Percentiles rank a stretch among this genome's conserved stretches.
Conservation (phyloP, 2,113 vertebrate species). For the rat (Rattus norvegicus) region DNA sequence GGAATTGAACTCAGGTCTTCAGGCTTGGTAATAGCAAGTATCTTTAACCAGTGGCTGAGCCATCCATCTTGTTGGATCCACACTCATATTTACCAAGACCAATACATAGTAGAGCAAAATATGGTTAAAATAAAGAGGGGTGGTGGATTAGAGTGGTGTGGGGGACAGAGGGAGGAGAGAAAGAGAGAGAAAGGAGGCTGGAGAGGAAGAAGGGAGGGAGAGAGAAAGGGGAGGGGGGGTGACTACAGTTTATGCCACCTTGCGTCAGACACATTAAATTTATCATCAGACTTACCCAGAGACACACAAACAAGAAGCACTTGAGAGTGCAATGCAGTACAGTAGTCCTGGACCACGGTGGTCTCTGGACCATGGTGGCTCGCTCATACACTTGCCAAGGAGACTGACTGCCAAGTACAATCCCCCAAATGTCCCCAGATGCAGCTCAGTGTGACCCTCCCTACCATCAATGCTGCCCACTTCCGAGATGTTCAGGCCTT, state of each 20-base stretch:
- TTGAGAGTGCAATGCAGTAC: not conserved
- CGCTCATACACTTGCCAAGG: not conserved
- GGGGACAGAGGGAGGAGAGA: not conserved
- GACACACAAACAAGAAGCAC: not conserved
- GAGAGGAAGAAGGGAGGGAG: not conserved
- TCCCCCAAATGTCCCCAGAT: not conserved
- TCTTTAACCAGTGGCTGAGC: not conserved
- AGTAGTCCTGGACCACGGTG: too few species aligned
- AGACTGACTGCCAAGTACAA: not conserved
- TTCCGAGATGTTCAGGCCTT: not conserved
- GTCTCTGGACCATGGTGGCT: not conserved
- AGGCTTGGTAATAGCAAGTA: not conserved
- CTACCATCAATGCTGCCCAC: not conserved
- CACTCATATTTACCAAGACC: not conserved
- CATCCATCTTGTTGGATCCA: not conserved
- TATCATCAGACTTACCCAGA: not conserved
- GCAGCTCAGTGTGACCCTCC: not conserved
- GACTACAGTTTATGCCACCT: not conserved
- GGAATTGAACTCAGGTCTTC: not conserved
- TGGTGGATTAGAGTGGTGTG: not conserved
- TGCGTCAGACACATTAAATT: not conserved
- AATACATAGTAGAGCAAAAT: not conserved
- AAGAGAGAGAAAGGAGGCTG: not conserved
- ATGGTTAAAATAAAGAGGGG: not conserved
- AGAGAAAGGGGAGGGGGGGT: not conserved